Conservation (phyloP, 1,140 invertebrate species). For the fruit fly (Drosophila melanogaster) region Release_6_plus_ISO1_MT NT_033779.5:16468001-16468500, state of each 20-base stretch:
- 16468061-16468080: conserved; percentile 94
- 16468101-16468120: conserved; percentile 88
- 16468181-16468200: conserved; percentile 82
- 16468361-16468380: too few relatives aligned
- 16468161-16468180: conserved; percentile 78
- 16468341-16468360: too few relatives aligned
- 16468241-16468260: conserved; percentile 9
- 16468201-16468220: conserved; percentile 48
- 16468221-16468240: conserved; percentile 71
- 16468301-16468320: too few relatives aligned
- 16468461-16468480: background rate
- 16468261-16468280: background rate
- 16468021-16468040: background rate
- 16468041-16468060: conserved; percentile 89
- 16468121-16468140: conserved; percentile 76
- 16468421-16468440: too few relatives aligned
- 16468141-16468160: conserved; percentile 75
- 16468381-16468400: too few relatives aligned
- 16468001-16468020: background rate
- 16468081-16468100: conserved; percentile 90
- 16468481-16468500: conserved; percentile 16
- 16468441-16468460: too few relatives aligned
- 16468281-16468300: too few relatives aligned
- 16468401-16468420: too few relatives aligned
- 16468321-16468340: too few relatives aligned